phyloP scores from a whole-genome alignment of 2,113 vertebrate species.

The Tetrax tetrax region DNA sequence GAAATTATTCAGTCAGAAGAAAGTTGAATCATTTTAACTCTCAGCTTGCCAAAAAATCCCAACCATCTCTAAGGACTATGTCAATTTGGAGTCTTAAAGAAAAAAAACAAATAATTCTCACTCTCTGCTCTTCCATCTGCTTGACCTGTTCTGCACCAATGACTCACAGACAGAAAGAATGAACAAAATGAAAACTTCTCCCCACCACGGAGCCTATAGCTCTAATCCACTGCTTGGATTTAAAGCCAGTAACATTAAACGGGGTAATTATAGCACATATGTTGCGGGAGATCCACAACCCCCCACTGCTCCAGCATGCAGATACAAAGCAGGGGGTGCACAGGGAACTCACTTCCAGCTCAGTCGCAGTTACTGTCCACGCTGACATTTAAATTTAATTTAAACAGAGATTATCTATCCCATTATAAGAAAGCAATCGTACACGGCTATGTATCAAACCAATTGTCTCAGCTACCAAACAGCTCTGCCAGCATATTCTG shows the following conservation, averaged over 20 bases:
- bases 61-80: not conserved
- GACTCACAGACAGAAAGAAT: not conserved
- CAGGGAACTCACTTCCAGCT: not conserved
- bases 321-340: not conserved
- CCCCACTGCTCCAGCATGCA: not conserved
- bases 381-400: not conserved
- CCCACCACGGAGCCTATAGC: not conserved
- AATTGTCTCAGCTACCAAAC: not conserved
- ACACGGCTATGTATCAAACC: not conserved
- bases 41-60: not conserved
- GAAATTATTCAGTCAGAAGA: not conserved
- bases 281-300: not conserved
- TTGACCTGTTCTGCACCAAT: not conserved
- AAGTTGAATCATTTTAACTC: not conserved
- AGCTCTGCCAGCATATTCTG: not conserved
- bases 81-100: not conserved
- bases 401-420: not conserved
- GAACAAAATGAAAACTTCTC: not conserved
- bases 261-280: constrained; percentile 11
- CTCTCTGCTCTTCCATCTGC: not conserved
- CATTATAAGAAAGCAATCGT: not conserved
- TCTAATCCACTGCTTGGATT: constrained; percentile 17
- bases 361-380: not conserved
- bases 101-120: not conserved
- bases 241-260: not conserved